Evolutionary conservation across 2,888 invertebrate genomes (phyloP), one percentile per base, ranked within the genome.

Genomic region (Amblyjoppa proteus): DNA sequence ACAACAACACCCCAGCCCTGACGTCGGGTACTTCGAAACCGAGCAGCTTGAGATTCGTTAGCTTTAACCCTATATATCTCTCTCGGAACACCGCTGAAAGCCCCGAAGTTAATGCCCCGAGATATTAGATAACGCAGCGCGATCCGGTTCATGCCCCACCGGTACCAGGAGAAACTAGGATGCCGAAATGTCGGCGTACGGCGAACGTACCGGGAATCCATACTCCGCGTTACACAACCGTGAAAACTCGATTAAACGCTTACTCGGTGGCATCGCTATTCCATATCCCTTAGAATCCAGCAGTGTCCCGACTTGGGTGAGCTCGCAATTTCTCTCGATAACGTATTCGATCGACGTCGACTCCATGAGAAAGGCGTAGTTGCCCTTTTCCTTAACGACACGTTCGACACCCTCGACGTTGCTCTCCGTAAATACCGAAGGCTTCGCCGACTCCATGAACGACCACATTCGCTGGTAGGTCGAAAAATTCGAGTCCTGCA

Each of bases 321-420:
- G 95, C 70, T 98, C 97, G 92, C 99, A 99, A 90, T 98, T 96
- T 85, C 97, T 95, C 93, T 98, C 97, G 87, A 97, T 96, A 90
- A 97, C 97, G 94, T 99, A 99, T 94, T 99, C 99, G 87, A 99
- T 97, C 0, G 97, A 97, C 0, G 98, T 97, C 6, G 98, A 99
- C 95, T 99, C 99, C 98, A 99, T 99, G 68, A 99, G 95, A 93
- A 97, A 99, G 3, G 99, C 99, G 94, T 98, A 99, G 78, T 95
- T 95, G 75, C 97, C 96, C 93, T 97, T 97, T 61, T 96, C 96
- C 93, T 96, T 97, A 76, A 96, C 91, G 0, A 99, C 99, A 84
- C 98, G 95, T 16, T 98, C 97, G 0, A 98, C 97, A 0, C 99
- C 99, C 91, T 98, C 98, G 66, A 96, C 96, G 92, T 98, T 99